phyloP scores from a whole-genome alignment of 2,113 vertebrate genomes.

The Austrofundulus limnaeus region DNA sequence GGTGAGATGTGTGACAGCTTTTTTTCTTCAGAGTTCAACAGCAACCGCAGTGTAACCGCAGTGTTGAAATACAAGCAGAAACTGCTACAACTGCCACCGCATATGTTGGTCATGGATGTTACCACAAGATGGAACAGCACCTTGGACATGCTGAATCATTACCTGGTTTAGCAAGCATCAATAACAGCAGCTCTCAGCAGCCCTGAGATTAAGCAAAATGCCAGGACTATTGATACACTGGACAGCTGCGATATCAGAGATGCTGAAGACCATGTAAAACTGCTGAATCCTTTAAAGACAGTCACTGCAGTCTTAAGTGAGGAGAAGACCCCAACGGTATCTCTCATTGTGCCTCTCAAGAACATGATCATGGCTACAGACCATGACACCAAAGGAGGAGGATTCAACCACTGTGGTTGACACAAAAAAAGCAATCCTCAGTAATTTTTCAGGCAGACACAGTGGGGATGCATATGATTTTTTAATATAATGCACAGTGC shows the following conservation, averaged over 20 bases:
- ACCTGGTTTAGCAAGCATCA: not conserved
- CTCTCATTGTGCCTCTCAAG: not conserved
- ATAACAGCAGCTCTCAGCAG: not conserved
- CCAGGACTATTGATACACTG: not conserved
- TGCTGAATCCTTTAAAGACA: not conserved
- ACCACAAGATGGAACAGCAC: not conserved
- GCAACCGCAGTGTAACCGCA: not conserved
- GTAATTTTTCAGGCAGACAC: not conserved
- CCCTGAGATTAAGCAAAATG: not conserved
- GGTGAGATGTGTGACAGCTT: not conserved
- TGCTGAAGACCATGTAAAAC: not conserved
- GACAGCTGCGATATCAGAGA: not conserved
- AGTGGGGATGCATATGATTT: not conserved
- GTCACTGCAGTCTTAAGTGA: not conserved
- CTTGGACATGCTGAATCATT: not conserved
- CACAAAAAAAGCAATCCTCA: not conserved
- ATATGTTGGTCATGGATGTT: not conserved
- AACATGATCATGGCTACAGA: no score
- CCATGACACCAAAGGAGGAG: not conserved
- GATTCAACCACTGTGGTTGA: not conserved
- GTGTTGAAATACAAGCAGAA: not conserved
- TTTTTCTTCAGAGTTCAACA: not conserved
- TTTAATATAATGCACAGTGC: not conserved
- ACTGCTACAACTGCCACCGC: not conserved
- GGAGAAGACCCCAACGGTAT: not conserved